Evolutionary conservation across 2,113 vertebrate genomes (phyloP).

Genomic region (Coreoperca whiteheadi): DNA sequence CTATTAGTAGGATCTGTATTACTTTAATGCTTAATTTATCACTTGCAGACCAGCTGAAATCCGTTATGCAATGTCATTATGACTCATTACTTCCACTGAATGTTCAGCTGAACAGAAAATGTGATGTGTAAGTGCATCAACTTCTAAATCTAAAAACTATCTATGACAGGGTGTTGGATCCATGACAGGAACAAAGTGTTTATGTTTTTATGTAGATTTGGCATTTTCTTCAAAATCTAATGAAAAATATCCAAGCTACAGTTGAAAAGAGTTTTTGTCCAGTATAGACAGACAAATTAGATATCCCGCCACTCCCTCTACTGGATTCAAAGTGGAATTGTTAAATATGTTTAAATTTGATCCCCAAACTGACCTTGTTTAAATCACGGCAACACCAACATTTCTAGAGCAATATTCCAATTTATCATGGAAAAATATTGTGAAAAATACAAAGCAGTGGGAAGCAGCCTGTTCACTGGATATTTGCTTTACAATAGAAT

Average conservation of each 20-base stretch:
- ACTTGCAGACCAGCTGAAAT: background rate
- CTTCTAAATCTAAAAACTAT: background rate
- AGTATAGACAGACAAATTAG: background rate
- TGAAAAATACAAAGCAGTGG: background rate
- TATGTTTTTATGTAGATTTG: background rate
- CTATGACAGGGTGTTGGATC: too few species aligned
- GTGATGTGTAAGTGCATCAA: background rate
- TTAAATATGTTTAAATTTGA: background rate
- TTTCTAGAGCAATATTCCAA: background rate
- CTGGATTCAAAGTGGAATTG: slow-evolving; percentile 43
- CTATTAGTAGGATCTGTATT: background rate
- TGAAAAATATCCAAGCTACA: background rate
- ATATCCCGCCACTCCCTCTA: slow-evolving; percentile 66
- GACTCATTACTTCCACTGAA: background rate
- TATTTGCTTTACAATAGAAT: background rate
- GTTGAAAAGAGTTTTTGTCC: background rate
- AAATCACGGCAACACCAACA: background rate
- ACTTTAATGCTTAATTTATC: background rate
- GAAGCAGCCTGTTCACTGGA: background rate
- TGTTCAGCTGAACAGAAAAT: background rate
- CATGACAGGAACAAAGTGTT: background rate
- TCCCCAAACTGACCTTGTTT: background rate
- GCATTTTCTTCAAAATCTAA: background rate
- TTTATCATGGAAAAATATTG: background rate
- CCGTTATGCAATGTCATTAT: slow-evolving; percentile 8